A percentile compares a stretch with the other conserved stretches of the same genome.
These are phyloP conservation scores for Hirtodrosophila trivittata DNA, from an alignment of 2,888 invertebrate species.

Conservation along the genomic window DNA sequence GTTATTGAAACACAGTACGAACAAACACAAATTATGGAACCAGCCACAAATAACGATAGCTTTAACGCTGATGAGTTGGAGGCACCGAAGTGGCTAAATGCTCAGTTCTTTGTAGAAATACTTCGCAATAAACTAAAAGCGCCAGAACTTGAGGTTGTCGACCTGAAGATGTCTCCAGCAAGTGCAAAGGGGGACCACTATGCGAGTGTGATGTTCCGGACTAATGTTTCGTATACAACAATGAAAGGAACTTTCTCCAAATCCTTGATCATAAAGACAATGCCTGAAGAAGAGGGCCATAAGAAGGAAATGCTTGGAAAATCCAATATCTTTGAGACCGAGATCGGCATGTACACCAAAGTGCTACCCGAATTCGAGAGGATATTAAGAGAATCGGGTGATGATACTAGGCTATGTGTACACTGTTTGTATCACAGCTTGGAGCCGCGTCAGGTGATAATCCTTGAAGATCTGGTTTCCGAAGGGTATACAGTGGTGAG, in stretches of 20 bases:
- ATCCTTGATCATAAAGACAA: conserved; percentile 50
- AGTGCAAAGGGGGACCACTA: conserved; percentile 65
- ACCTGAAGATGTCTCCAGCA: conserved; percentile 50
- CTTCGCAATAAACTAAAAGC: conserved; percentile 23
- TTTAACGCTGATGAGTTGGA: conserved; percentile 59
- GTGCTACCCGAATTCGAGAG: conserved; percentile 67
- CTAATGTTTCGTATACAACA: conserved; percentile 20
- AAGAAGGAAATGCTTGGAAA: conserved; percentile 45
- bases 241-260: conserved; percentile 19
- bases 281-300: conserved; percentile 52
- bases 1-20: too few relatives aligned
- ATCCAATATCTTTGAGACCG: conserved; percentile 50
- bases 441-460: conserved; percentile 49
- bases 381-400: conserved; percentile 47
- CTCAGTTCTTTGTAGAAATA: conserved; percentile 41
- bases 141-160: conserved; percentile 37
- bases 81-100: conserved; percentile 55
- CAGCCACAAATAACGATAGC: conserved; percentile 8
- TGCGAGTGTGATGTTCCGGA: conserved; percentile 66
- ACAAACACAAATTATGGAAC: conserved; percentile 43
- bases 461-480: conserved; percentile 73
- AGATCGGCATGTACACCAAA: conserved; percentile 71
- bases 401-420: conserved; percentile 48
- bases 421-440: conserved; percentile 60
- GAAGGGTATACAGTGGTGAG: conserved; percentile 54